These are phyloP conservation scores for Ceramica pisi DNA, from an alignment of 2,888 invertebrate genomes.

Conservation along the genomic window DNA sequence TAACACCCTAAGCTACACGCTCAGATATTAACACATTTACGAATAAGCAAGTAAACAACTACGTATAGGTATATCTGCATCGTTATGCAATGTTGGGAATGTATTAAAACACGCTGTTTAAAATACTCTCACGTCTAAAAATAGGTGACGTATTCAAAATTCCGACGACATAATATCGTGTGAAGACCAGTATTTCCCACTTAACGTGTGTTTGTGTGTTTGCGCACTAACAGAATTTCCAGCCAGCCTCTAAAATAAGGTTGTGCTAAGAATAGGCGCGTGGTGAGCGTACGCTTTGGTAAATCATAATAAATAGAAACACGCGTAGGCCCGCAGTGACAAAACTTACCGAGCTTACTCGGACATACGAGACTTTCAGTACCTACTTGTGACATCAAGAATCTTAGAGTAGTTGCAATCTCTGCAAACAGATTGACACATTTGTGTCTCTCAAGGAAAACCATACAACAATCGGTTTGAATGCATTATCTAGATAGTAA, in stretches of 20 bases:
- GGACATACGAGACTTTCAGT: slow-evolving; percentile 1
- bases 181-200: slow-evolving; percentile 58
- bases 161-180: slow-evolving; percentile 55
- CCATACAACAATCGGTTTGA: background rate
- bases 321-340: slow-evolving; percentile 69
- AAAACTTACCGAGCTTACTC: slow-evolving; percentile 26
- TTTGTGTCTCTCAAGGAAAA: background rate
- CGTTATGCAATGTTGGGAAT: slow-evolving; percentile 50
- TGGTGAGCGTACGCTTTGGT: slow-evolving; percentile 75
- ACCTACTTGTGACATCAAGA: background rate
- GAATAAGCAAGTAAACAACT: slow-evolving; percentile 25
- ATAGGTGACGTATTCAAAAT: slow-evolving; percentile 53
- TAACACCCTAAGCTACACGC: too few species aligned
- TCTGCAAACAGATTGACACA: background rate
- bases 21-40: background rate
- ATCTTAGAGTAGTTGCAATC: background rate
- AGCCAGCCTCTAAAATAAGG: slow-evolving; percentile 80
- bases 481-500: background rate
- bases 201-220: slow-evolving; percentile 63
- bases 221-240: slow-evolving; percentile 66
- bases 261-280: slow-evolving; percentile 78
- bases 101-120: slow-evolving; percentile 57
- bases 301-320: slow-evolving; percentile 82
- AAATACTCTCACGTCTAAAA: slow-evolving; percentile 56
- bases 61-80: slow-evolving; percentile 25